Base-by-base conservation (phyloP, 2,797 vertebrate species). In the Mormyrus hasselquistii region DNA sequence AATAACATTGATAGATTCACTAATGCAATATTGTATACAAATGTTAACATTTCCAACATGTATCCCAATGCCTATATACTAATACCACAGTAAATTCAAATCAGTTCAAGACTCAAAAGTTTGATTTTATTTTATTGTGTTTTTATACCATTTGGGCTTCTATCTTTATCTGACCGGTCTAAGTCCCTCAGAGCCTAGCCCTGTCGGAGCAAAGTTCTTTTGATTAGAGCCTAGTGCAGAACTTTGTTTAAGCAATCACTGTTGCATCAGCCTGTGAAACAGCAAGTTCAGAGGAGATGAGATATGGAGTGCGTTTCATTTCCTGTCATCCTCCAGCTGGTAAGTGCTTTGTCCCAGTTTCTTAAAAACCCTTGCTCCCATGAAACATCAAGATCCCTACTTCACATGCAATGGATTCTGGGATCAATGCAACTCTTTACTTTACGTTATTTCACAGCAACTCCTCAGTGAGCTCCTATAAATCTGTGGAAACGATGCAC, bases 291-390 rank as follows among this genome's bases (percentile, higher is more conserved):
- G 76, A 47, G 19, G 41, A 47, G 16, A 82, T 82, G 76, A 82
- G 41, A n/a, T n/a, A 82, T 47, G 76, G 76, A 82, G 76, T n/a
- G 41, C 1, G 6, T 82, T 82, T 47, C 76, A 82, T 82, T 47
- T 82, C 41, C 76, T 82, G 76, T 47, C 76, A 82, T 47, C 38
- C 76, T 82, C 76, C 76, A 82, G 41, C 76, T 82, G 76, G 41
- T 82, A 82, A 82, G 76, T 82, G 41, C 76, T 82, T 82, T 82
- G 76, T 47, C 38, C 76, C 19, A 47, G 76, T 82, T 82, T 82
- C 76, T 82, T 82, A 22, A 82, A 47, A 82, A 82, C 41, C 76
- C 76, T 82, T 82, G 76, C 76, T 44, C 76, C 41, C 76, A 82
- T 47, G 41, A 82, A 82, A 44, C 76, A 47, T n/a, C 19, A 22